Conservation (phyloP, 2,888 invertebrate species). For the Ophioninae sp. region DNA sequence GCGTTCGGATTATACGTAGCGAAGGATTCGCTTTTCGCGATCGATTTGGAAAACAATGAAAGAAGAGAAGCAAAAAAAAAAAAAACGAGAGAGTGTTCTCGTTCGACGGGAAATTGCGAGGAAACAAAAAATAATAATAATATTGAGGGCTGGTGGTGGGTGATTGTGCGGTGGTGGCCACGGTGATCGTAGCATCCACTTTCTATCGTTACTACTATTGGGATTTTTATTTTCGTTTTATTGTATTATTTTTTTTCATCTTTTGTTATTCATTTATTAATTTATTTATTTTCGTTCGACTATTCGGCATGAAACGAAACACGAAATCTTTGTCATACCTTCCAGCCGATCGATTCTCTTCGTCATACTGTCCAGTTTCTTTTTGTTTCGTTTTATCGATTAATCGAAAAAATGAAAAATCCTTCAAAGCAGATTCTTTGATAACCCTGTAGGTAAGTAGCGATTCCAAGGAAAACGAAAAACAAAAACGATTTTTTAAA, state of each 20-base stretch:
- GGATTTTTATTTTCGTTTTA: background rate
- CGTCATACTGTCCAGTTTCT: conserved; percentile 27
- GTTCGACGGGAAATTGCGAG: conserved; percentile 4
- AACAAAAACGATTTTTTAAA: background rate
- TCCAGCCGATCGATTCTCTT: conserved; percentile 55
- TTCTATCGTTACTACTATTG: conserved; percentile 6
- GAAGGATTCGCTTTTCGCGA: conserved; percentile 19
- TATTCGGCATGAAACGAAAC: conserved; percentile 50
- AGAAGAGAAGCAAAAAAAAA: too few species aligned
- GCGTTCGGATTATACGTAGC: conserved; percentile 22
- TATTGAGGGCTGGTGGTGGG: conserved; percentile 56
- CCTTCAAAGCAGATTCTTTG: conserved; percentile 43
- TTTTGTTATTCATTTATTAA: too few species aligned
- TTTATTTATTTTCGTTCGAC: background rate
- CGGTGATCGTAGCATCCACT: conserved; percentile 49
- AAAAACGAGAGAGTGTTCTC: background rate
- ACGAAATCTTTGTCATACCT: conserved; percentile 47
- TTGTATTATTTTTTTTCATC: too few species aligned
- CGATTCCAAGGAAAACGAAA: conserved; percentile 13
- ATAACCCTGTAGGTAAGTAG: conserved; percentile 55
- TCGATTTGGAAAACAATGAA: background rate
- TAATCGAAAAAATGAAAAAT: conserved; percentile 11
- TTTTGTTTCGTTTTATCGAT: conserved; percentile 8
- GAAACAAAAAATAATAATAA: background rate
- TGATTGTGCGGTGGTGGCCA: conserved; percentile 57